Evolutionary conservation across 2,888 invertebrate species (phyloP).

Genomic region (Idaea biselata): DNA sequence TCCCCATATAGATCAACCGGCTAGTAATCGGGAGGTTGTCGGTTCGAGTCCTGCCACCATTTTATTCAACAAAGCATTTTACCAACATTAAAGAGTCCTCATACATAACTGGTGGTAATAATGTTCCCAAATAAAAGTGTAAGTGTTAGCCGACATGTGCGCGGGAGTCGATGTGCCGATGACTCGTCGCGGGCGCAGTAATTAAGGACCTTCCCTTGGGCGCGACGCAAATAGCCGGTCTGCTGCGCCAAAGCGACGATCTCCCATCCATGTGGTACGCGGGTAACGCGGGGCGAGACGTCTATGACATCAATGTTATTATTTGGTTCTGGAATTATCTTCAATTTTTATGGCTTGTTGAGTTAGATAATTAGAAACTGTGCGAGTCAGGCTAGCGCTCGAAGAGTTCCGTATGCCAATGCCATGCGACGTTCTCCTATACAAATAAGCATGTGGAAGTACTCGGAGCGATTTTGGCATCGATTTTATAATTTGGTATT

Average conservation of each 20-base stretch:
- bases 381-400: too few relatives aligned
- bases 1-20: too few relatives aligned
- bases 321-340: neutral
- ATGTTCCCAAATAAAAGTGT: constrained; percentile 25
- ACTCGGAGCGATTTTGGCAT: too few relatives aligned
- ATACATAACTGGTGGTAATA: constrained; percentile 17
- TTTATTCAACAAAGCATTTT: constrained; percentile 12
- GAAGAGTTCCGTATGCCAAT: too few relatives aligned
- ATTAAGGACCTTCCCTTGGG: constrained; percentile 56
- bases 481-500: too few relatives aligned
- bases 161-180: constrained; percentile 46
- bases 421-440: too few relatives aligned
- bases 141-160: constrained; percentile 29
- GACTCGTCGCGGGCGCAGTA: constrained; percentile 34
- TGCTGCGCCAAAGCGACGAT: constrained; percentile 31
- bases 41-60: too few relatives aligned
- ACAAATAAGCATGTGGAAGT: too few relatives aligned
- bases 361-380: neutral
- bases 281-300: neutral
- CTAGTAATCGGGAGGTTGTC: too few relatives aligned
- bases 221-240: constrained; percentile 50
- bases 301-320: neutral
- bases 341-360: neutral
- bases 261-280: neutral
- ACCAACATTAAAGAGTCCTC: constrained; percentile 5